Evolutionary conservation across 2,797 vertebrate species (phyloP).

Genomic region (Steatocranus sp.): DNA sequence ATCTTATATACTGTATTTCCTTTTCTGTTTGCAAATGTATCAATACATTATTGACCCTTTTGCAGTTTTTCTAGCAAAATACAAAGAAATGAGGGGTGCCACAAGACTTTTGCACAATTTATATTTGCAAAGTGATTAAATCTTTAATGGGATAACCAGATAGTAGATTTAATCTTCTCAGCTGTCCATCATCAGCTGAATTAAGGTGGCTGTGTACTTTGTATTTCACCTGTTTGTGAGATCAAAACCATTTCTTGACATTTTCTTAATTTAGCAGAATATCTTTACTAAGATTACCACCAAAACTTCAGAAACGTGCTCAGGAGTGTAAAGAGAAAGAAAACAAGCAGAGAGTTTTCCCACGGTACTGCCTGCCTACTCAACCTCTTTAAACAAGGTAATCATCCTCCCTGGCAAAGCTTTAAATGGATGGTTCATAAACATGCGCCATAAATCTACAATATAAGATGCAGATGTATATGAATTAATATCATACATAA

Average conservation of each 20-base stretch:
- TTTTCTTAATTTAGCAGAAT: neutral
- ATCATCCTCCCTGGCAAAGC: conserved; percentile 22
- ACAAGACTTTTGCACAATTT: neutral
- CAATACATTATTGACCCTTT: neutral
- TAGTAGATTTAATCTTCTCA: neutral
- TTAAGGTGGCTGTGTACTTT: neutral
- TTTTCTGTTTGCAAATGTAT: neutral
- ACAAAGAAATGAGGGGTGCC: neutral
- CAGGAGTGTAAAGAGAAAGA: neutral
- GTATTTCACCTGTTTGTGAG: neutral
- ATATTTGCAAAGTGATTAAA: neutral
- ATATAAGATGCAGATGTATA: conserved; percentile 27
- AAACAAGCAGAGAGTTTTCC: neutral
- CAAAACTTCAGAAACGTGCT: neutral
- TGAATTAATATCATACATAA: conserved; percentile 39
- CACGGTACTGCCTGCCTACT: neutral
- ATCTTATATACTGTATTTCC: neutral
- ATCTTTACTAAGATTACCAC: neutral
- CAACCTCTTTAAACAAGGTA: conserved; percentile 23
- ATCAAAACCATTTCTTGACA: neutral
- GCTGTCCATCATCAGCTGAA: neutral
- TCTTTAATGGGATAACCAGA: neutral
- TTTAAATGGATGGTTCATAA: conserved; percentile 43
- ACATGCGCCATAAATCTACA: conserved; percentile 15
- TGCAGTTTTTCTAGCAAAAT: neutral